Percentiles rank a stretch among this genome's conserved stretches.
These are phyloP conservation scores for Leucoma salicis DNA, from an alignment of 2,888 invertebrate species.

Conservation along the genomic window DNA sequence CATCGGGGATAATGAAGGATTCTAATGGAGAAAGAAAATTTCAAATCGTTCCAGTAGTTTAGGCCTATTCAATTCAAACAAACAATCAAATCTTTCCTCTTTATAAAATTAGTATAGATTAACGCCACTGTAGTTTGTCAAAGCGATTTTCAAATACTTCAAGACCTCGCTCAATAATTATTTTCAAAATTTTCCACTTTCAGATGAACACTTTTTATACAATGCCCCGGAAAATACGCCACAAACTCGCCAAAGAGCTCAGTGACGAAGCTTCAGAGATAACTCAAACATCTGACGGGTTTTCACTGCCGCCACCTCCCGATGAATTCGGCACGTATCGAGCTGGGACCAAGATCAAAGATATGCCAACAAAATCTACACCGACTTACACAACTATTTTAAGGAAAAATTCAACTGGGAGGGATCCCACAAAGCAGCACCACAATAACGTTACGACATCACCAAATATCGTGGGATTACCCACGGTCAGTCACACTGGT, in stretches of 20 bases:
- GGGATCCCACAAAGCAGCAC: slow-evolving; percentile 49
- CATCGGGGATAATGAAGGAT: too few species aligned
- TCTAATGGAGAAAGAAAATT: too few species aligned
- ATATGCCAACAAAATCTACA: slow-evolving; percentile 58
- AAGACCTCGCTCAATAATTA: too few species aligned
- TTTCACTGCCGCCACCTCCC: slow-evolving; percentile 73
- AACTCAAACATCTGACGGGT: slow-evolving; percentile 70
- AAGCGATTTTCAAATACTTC: too few species aligned
- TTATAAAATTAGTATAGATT: too few species aligned
- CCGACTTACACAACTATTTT: slow-evolving; percentile 63
- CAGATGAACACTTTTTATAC: slow-evolving; percentile 77
- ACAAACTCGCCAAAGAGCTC: slow-evolving; percentile 60
- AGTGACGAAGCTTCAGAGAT: slow-evolving; percentile 71
- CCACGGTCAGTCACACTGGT: slow-evolving; percentile 53
- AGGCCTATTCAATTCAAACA: too few species aligned
- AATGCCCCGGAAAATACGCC: slow-evolving; percentile 71
- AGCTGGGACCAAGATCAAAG: slow-evolving; percentile 63
- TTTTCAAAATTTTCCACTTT: too few species aligned
- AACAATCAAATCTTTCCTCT: too few species aligned
- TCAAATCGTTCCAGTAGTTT: too few species aligned
- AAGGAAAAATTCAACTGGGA: slow-evolving; percentile 52
- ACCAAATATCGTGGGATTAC: slow-evolving; percentile 70
- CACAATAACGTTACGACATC: slow-evolving; percentile 58
- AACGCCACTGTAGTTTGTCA: too few species aligned
- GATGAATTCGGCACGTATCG: slow-evolving; percentile 72